These are phyloP conservation scores for Phenganax subtilis DNA, from an alignment of 92 coral and sea anemone species.

Conservation along the genomic window DNA sequence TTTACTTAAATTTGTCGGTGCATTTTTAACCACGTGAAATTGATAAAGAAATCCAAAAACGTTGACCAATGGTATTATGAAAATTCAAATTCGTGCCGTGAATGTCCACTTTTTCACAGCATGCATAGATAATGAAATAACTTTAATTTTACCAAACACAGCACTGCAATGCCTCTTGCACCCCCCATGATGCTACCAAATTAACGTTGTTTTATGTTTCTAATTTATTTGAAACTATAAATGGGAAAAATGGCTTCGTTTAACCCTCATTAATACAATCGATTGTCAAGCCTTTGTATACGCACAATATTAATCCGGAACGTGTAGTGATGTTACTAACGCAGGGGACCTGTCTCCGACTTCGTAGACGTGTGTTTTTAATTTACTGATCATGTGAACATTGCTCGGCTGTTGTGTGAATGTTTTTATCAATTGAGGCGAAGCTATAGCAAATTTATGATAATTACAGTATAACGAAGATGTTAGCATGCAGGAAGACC, in stretches of 20 bases:
- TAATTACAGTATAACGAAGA: too few species aligned
- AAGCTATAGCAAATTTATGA: too few species aligned
- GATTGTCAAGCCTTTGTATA: conserved; percentile 8
- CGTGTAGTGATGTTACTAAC: too few species aligned
- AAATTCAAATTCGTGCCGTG: background rate
- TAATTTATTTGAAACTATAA: background rate
- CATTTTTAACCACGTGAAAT: too few species aligned
- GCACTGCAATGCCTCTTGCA: background rate
- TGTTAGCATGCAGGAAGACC: too few species aligned
- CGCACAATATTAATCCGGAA: too few species aligned
- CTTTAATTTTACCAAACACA: background rate
- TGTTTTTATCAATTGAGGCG: too few species aligned
- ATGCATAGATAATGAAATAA: conserved; percentile 3
- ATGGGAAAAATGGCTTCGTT: background rate
- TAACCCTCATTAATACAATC: background rate
- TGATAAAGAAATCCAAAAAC: background rate
- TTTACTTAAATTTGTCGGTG: too few species aligned
- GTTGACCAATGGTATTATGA: background rate
- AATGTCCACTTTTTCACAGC: conserved; percentile 1
- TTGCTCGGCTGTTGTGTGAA: too few species aligned
- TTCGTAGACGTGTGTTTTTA: too few species aligned
- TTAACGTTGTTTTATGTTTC: conserved; percentile 10
- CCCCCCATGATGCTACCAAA: background rate
- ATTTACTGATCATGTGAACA: too few species aligned
- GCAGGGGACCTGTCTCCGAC: too few species aligned